Base-by-base conservation (phyloP, 2,797 vertebrate species). In the Micromesistius poutassou region DNA sequence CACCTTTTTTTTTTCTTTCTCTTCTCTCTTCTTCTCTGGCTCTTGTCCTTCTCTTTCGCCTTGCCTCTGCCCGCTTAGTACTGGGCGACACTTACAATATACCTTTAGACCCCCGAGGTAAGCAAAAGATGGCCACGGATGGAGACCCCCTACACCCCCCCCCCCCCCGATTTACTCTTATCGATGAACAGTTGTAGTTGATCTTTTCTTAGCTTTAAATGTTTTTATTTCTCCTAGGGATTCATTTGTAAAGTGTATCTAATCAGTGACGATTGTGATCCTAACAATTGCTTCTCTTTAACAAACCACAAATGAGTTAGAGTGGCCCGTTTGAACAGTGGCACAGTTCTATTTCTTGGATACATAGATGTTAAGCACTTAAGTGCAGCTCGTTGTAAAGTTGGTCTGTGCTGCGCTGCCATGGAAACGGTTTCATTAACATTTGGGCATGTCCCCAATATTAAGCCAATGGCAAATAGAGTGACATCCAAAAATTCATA, bases 21-120 rank as follows among this genome's bases (percentile, higher is more conserved):
- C 81, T 89, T 89, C 89, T 90, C 79, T 92, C 75, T 80, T 81
- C 93, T 86, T 84, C 77, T 85, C 90, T 91, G 85, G 94, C 91
- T 93, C 90, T 88, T 90, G 89, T 91, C 89, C 91, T 85, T 93
- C 87, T 87, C 91, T 89, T 87, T 87, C 91, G 90, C 93, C 92
- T 88, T 93, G 92, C 95, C 91, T 95, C 90, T 94, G 93, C 91
- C 93, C 93, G 86, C 94, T 88, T 96, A 99, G 98, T 99, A 88
- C 96, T 99, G 92, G 98, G 98, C 95, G 96, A 99, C 96, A 99
- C 98, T 96, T 99, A 99, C 97, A 99, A 99, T 98, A 99, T 99
- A 92, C 98, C 98, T 93, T 97, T 99, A 97, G 97, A 99, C 94
- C 97, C 96, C 94, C 96, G 98, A 99, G 98, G 98, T 99, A 98